Conservation (phyloP, 2,113 vertebrate species). For the Athene cunicularia region DNA sequence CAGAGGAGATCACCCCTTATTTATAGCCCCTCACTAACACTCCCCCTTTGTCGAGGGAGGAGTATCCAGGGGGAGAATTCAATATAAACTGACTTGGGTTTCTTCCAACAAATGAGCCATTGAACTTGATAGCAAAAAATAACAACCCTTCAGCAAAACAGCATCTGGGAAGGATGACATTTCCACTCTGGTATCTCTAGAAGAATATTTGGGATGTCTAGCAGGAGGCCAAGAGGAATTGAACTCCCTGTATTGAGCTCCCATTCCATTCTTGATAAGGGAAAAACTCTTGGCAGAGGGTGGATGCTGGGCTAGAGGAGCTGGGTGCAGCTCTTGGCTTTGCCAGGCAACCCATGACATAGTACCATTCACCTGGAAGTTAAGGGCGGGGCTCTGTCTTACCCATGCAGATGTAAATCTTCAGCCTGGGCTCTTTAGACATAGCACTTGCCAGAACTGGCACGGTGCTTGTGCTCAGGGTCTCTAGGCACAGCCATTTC, state of each 20-base stretch:
- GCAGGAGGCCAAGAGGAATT: background rate
- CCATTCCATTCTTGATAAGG: fast-evolving
- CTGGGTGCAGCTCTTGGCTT: background rate
- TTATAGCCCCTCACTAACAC: background rate
- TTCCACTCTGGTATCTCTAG: background rate
- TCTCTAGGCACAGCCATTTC: background rate
- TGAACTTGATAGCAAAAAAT: background rate
- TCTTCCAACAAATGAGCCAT: background rate
- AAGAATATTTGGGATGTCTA: background rate
- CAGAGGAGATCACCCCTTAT: background rate
- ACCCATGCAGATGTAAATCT: background rate
- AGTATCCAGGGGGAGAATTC: background rate
- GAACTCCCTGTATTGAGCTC: background rate
- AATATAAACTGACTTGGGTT: fast-evolving
- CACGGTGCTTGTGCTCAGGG: fast-evolving
- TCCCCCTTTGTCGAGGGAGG: background rate
- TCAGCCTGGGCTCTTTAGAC: background rate
- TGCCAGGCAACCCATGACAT: background rate
- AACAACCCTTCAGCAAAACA: background rate
- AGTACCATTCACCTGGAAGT: background rate
- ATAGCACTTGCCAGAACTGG: fast-evolving
- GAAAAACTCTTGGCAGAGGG: fast-evolving
- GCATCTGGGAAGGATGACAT: background rate
- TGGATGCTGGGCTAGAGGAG: background rate
- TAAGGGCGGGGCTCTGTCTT: no score